Evolutionary conservation across 2,797 vertebrate species (phyloP).

Genomic region (Scleropages formosus): DNA sequence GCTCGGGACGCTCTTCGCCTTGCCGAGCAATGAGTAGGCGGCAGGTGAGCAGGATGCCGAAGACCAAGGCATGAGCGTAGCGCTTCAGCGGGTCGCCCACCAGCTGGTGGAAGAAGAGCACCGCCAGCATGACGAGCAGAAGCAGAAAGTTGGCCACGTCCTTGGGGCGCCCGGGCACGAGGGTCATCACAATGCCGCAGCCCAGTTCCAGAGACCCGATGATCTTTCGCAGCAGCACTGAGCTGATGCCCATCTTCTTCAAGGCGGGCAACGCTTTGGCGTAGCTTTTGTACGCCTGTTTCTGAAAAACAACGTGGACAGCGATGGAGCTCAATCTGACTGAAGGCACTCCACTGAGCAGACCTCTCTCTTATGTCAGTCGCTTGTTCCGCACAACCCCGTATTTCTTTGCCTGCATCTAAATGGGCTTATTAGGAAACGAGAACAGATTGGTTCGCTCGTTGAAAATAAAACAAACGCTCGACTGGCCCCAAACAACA

Average conservation of each 20-base stretch:
- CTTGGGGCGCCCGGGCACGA: constrained; percentile 91
- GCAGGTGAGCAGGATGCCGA: constrained; percentile 95
- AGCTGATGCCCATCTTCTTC: constrained; percentile 93
- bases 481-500: not conserved
- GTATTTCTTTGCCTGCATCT: not conserved
- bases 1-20: constrained; percentile 81
- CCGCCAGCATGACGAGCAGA: constrained; percentile 88
- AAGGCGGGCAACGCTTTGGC: constrained; percentile 89
- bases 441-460: not conserved
- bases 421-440: not conserved
- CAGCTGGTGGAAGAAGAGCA: constrained; percentile 96
- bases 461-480: not conserved
- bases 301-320: constrained; percentile 69
- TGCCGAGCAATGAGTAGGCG: constrained; percentile 94
- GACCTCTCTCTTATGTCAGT: not conserved
- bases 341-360: not conserved
- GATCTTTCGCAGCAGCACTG: constrained; percentile 92
- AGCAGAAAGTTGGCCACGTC: constrained; percentile 96
- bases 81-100: constrained; percentile 96
- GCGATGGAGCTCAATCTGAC: too few relatives aligned
- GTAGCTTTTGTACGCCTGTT: constrained; percentile 96
- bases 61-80: constrained; percentile 95
- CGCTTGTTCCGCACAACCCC: not conserved
- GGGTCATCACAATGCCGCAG: constrained; percentile 90
- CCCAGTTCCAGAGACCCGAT: constrained; percentile 91